Percentiles rank a stretch among this genome's conserved stretches.
These are phyloP conservation scores for Sebastiscus albofasciatus DNA, from an alignment of 2,797 vertebrate species.

Conservation along the genomic window DNA sequence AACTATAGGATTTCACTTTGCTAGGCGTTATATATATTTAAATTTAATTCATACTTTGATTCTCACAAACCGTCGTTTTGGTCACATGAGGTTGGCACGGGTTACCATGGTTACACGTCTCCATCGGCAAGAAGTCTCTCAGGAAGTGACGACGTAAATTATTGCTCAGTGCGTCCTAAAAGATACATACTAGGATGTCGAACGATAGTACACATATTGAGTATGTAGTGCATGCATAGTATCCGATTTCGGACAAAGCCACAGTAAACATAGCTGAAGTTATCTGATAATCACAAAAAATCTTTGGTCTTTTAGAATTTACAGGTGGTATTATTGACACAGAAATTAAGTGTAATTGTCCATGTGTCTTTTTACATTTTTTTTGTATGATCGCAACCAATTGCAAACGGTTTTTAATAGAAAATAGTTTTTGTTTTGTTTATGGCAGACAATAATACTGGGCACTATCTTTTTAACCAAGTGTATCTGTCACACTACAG, in stretches of 20 bases:
- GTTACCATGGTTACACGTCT: too few relatives aligned
- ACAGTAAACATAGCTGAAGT: neutral
- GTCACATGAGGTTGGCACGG: too few relatives aligned
- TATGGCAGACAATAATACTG: neutral
- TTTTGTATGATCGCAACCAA: neutral
- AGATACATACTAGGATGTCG: too few relatives aligned
- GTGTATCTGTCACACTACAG: neutral
- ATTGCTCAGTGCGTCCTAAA: too few relatives aligned
- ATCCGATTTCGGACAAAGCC: too few relatives aligned
- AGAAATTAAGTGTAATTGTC: neutral
- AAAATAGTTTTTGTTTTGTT: neutral
- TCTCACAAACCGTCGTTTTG: too few relatives aligned
- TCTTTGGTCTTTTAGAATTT: neutral
- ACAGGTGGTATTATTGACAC: neutral
- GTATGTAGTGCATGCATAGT: too few relatives aligned
- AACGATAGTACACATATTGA: too few relatives aligned
- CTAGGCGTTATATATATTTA: too few relatives aligned
- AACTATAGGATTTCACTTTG: too few relatives aligned
- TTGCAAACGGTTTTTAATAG: neutral
- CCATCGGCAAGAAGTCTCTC: rapidly evolving
- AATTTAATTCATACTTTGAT: too few relatives aligned
- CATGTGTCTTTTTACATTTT: neutral
- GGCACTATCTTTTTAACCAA: neutral
- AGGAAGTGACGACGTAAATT: too few relatives aligned
- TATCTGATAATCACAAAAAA: neutral